Base-by-base conservation (phyloP, 1,140 invertebrate species). In the roundworm (Caenorhabditis elegans) region DNA sequence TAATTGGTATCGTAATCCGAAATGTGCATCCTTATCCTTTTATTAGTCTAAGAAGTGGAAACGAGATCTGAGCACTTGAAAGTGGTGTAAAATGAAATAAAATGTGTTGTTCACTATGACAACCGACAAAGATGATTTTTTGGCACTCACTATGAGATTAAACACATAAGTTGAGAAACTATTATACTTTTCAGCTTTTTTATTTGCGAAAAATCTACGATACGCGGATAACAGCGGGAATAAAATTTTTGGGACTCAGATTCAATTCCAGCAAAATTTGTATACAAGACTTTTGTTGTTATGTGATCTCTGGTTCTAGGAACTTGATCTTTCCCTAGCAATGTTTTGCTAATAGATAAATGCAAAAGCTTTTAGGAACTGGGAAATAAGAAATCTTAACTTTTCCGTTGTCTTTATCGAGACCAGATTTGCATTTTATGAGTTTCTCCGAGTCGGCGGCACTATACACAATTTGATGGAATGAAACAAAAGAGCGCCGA, bases 391-490 rank as follows among this genome's bases (percentile, higher is more conserved):
- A 26, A 39, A 34, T 70, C 60, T 70, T 70, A 39, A 70, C 60
- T 70, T 70, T 70, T 70, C 43, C 17, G 5, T 39, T n/a, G 60
- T 70, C 31, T 39, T 34, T 11, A 60, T 60, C n/a, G 60, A 70
- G 34, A 70, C 5, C 5, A 70, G 60, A 70, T 70, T 70, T 70
- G 60, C 60, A 70, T 70, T 70, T 70, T 55, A 49, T 79, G 48
- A 47, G 15, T 47, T 46, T 60, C 2, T 2, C 78, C 31, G 55
- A 65, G 11, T 65, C 28, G 55, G 24, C 51, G 34, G 31, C 60
- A 39, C 70, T 22, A 22, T 34, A 17, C 47, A 76, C n/a, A n/a
- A n/a, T 77, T 82, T 77, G 39, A 82, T 78, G 78, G 78, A 79
- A 79, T 47, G 43, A 49, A 79, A 53, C 47, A 79, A 55, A 43